Percentiles rank a stretch among this genome's conserved stretches.
phyloP scores from a whole-genome alignment of 1,140 invertebrate species.

The Solenopsis fugax region DNA sequence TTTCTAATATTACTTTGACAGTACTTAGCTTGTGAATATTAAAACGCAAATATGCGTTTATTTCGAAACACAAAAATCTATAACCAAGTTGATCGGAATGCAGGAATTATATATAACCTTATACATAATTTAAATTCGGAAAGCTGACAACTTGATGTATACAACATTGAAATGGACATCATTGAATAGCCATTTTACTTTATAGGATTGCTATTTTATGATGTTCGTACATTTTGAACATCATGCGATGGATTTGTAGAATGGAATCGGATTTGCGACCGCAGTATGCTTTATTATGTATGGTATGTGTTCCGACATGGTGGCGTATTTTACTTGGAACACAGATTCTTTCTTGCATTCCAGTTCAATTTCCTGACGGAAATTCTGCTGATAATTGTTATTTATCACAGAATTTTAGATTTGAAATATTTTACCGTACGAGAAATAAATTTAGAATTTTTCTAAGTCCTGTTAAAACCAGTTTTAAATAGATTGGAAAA shows the following conservation, averaged over 20 bases:
- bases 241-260: slow-evolving; percentile 37
- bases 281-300: slow-evolving; percentile 37
- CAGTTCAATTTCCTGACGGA: background rate
- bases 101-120: background rate
- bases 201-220: slow-evolving; percentile 27
- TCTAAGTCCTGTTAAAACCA: background rate
- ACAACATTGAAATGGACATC: slow-evolving; percentile 4
- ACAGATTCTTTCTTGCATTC: slow-evolving; percentile 17
- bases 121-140: background rate
- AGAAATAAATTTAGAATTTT: background rate
- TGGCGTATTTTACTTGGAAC: background rate
- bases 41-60: background rate
- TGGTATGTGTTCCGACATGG: background rate
- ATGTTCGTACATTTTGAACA: slow-evolving; percentile 34
- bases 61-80: background rate
- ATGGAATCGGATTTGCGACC: slow-evolving; percentile 46
- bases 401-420: background rate
- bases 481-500: background rate
- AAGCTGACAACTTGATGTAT: slow-evolving; percentile 25
- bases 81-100: background rate
- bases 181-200: slow-evolving; percentile 42
- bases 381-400: background rate
- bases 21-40: background rate
- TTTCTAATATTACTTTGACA: background rate
- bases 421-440: background rate